phyloP scores from a whole-genome alignment of 2,888 invertebrate species.

The Asteroscopus sphinx region DNA sequence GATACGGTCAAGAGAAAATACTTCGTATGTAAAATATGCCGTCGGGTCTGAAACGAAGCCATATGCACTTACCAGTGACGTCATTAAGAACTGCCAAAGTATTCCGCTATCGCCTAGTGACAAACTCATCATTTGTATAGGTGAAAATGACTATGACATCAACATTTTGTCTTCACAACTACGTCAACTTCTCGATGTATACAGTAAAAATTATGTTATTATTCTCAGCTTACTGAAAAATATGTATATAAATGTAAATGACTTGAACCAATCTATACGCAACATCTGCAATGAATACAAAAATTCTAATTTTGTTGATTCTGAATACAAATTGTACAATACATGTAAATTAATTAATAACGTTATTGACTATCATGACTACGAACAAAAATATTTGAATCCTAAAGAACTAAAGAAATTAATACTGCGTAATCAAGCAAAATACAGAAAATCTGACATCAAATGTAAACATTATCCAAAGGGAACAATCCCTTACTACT shows the following conservation, averaged over 20 bases:
- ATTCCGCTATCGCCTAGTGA: neutral
- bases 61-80: neutral
- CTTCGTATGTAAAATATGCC: neutral
- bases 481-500: conserved; percentile 2
- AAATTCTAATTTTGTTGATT: neutral
- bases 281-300: conserved; percentile 3
- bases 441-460: neutral
- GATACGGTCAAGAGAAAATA: neutral
- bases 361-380: neutral
- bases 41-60: neutral
- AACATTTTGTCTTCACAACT: conserved; percentile 4
- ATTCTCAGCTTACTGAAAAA: neutral
- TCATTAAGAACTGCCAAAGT: neutral
- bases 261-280: conserved; percentile 1
- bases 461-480: neutral
- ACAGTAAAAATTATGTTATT: conserved; percentile 1
- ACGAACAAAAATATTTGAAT: conserved; percentile 1
- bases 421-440: neutral
- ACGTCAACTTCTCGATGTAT: conserved; percentile 1
- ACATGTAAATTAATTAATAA: neutral
- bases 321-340: conserved; percentile 1
- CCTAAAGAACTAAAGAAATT: conserved; percentile 1
- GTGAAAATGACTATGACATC: conserved; percentile 4
- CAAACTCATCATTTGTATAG: conserved; percentile 3
- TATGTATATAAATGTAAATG: neutral